Conservation (phyloP, 2,888 invertebrate species). For the Scaptomyza polygonia region DNA sequence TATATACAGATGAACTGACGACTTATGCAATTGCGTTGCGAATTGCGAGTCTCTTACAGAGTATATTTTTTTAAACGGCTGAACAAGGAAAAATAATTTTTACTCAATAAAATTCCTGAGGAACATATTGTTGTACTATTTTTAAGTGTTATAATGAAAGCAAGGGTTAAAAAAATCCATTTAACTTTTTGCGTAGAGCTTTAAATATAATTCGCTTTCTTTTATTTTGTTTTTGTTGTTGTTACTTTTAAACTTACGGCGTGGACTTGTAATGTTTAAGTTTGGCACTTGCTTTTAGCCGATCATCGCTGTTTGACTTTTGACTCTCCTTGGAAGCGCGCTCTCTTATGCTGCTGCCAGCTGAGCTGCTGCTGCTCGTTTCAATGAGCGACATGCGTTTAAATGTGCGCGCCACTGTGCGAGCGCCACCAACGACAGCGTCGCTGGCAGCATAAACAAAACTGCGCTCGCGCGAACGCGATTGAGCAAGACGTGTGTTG, state of each 20-base stretch:
- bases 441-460: conserved; percentile 48
- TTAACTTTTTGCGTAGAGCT: no score
- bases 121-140: no score
- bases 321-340: conserved; percentile 25
- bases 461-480: conserved; percentile 44
- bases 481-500: conserved; percentile 4
- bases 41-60: no score
- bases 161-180: no score
- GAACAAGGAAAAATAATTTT: no score
- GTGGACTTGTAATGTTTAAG: conserved; percentile 56
- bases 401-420: conserved; percentile 51
- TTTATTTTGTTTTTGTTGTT: no score
- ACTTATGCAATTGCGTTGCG: no score
- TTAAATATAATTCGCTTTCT: no score
- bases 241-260: conserved; percentile 48
- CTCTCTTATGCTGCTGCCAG: conserved; percentile 19
- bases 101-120: no score
- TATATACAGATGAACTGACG: no score
- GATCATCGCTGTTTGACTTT: conserved; percentile 36
- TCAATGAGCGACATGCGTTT: conserved; percentile 67
- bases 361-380: conserved; percentile 31
- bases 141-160: no score
- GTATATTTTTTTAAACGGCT: no score
- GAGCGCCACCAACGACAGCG: conserved; percentile 59
- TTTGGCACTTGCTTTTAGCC: conserved; percentile 34